phyloP scores from a whole-genome alignment of 2,797 vertebrate species.

The Hyperoplus lanceolatus region DNA sequence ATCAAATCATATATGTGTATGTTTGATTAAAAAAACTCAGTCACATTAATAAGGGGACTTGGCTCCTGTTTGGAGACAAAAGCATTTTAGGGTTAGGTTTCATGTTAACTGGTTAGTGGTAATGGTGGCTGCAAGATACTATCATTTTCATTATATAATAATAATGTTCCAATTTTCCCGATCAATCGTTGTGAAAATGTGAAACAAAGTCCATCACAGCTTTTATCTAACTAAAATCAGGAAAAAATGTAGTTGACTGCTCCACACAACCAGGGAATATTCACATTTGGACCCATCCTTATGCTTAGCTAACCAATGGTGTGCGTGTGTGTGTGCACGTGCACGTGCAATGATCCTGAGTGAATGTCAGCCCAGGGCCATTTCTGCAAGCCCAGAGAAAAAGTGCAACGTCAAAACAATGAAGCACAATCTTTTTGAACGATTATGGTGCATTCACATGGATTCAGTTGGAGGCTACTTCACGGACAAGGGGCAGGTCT shows the following conservation, averaged over 20 bases:
- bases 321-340: background rate
- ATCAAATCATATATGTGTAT: too few species aligned
- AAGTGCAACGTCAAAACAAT: conserved; percentile 50
- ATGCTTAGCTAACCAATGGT: background rate
- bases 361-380: background rate
- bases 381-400: background rate
- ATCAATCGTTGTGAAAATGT: background rate
- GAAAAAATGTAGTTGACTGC: too few species aligned
- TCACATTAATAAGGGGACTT: background rate
- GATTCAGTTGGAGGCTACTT: background rate
- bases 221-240: too few species aligned
- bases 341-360: conserved; percentile 6
- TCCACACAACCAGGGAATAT: background rate
- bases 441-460: conserved; percentile 16
- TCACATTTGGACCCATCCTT: background rate
- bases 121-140: too few species aligned
- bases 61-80: background rate
- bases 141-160: background rate
- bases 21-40: too few species aligned
- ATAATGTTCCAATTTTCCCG: background rate
- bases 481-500: background rate
- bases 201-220: background rate
- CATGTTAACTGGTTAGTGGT: background rate
- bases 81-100: background rate
- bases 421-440: background rate